Evolutionary conservation across 64 coral and sea anemone genomes (phyloP).

Genomic region (Orbicella faveolata): DNA sequence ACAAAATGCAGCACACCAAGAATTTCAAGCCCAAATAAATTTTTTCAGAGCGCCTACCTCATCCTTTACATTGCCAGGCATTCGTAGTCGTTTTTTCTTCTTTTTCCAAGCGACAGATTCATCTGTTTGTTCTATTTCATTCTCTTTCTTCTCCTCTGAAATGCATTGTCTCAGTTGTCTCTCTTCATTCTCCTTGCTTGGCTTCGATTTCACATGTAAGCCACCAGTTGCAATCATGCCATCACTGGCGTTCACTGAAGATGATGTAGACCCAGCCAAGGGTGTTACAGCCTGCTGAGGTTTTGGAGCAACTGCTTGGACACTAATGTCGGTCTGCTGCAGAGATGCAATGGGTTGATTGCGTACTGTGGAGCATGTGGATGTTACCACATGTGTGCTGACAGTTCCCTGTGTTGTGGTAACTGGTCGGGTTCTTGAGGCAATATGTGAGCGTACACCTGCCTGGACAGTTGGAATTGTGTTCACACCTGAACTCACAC

Average conservation of each 20-base stretch:
- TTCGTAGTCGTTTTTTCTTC: conserved; percentile 71
- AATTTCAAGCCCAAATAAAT: not conserved
- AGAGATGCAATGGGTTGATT: conserved; percentile 17
- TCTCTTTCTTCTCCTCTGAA: conserved; percentile 39
- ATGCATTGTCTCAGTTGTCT: not conserved
- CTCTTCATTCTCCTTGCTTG: conserved; percentile 33
- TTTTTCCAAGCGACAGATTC: conserved; percentile 56
- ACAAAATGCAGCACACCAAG: not conserved
- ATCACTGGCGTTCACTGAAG: not conserved
- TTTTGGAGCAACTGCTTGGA: not conserved
- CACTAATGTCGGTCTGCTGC: not conserved
- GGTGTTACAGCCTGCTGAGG: not conserved
- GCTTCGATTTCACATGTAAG: not conserved
- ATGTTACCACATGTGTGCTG: not conserved
- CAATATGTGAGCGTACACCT: not conserved
- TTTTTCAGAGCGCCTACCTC: conserved; percentile 43
- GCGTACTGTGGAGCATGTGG: not conserved
- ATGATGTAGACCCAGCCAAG: not conserved
- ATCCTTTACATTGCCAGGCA: conserved; percentile 83
- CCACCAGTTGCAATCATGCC: not conserved
- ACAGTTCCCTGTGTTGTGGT: conserved; percentile 32
- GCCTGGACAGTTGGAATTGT: conserved; percentile 2
- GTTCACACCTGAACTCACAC: not conserved
- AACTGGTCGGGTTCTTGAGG: not conserved
- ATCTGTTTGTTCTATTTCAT: conserved; percentile 64